phyloP scores from a whole-genome alignment of 2,888 invertebrate genomes.

The Stenchaetothrips biformis region DNA sequence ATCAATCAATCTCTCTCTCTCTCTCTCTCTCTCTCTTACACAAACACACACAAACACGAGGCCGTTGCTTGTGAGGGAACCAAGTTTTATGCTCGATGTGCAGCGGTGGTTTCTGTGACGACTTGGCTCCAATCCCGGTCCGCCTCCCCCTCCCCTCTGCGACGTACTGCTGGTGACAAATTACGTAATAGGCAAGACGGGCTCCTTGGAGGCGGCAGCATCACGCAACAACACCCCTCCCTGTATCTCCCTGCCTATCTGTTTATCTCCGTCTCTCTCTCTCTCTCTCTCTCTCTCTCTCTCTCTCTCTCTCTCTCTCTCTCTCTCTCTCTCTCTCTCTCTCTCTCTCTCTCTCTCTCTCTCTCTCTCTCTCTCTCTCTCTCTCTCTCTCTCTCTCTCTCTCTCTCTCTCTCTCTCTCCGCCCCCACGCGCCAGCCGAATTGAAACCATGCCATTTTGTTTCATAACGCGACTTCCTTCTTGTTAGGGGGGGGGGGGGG shows the following conservation, averaged over 20 bases:
- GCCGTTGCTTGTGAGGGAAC: neutral
- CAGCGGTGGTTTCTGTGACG: neutral
- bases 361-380: neutral
- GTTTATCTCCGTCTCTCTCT: neutral
- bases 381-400: neutral
- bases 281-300: neutral
- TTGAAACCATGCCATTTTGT: neutral
- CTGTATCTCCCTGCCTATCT: neutral
- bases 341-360: no score
- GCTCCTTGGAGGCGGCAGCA: neutral
- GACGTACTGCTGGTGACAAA: constrained; percentile 7
- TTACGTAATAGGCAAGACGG: neutral
- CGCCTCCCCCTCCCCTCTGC: neutral
- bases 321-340: neutral
- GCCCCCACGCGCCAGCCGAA: neutral
- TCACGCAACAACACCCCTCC: neutral
- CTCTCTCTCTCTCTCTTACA: neutral
- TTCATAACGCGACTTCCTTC: neutral
- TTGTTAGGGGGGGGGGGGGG: neutral
- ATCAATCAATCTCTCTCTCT: neutral
- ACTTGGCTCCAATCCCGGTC: constrained; percentile 1
- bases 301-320: neutral
- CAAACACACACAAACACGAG: neutral
- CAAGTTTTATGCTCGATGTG: constrained; percentile 9
- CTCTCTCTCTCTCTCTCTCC: neutral